Base-by-base conservation (phyloP, 1,140 invertebrate genomes). In the Lepidurus arcticus region DNA sequence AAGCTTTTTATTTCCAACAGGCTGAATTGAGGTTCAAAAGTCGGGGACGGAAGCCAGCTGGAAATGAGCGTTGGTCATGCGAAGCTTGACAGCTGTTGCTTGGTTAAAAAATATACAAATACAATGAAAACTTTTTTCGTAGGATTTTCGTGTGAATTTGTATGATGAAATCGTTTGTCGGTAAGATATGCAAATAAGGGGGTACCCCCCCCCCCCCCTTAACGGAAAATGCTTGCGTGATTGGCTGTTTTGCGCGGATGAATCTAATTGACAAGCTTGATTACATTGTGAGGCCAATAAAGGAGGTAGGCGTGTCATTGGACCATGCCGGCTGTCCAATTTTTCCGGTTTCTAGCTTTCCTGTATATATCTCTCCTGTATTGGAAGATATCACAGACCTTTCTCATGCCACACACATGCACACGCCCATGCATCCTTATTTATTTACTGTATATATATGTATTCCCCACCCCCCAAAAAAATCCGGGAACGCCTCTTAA, bases 211-310 rank as follows among this genome's bases (percentile, higher is more conserved):
- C 7, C 47, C 47, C 47, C 53, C 53, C 53, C 7, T 21, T 65
- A n/a, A 21, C 16, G 53, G 21, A 65, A 65, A 65, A 13, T 65
- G 53, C 53, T 65, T 65, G 53, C 21, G 16, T 65, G 16, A n/a
- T 65, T 13, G 7, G 53, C 21, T 4, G 4, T n/a, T 65, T 65
- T 65, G 53, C 53, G n/a, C 53, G 53, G 53, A 21, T 65, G 53
- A 65, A 65, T 21, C 16, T 65, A 65, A 65, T 65, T 65, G 53
- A 65, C 53, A 65, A 65, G 53, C 16, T 21, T 65, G 53, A 65
- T 65, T 65, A 65, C 53, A 65, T 21, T 65, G 53, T 65, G 53
- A 65, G 53, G 53, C 53, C 53, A 65, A 65, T 65, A 65, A 65
- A 65, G 53, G 53, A 21, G 53, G 53, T 65, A 16, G 53, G 53